Conservation (phyloP, 2,888 invertebrate genomes). For the Hyles lineata region DNA sequence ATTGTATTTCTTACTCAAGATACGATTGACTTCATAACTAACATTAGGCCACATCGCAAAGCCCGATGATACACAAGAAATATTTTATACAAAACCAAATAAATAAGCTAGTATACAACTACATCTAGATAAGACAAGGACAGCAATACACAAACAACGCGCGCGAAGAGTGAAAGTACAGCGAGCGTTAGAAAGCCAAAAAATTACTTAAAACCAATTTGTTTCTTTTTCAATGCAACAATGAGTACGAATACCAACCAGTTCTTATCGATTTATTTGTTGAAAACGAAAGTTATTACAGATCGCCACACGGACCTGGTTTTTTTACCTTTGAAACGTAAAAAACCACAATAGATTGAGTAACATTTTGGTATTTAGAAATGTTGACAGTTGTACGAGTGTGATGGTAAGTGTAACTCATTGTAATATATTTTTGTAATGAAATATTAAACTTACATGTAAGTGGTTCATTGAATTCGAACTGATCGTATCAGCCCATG, state of each 20-base stretch:
- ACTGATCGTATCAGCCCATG: too few relatives aligned
- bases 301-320: constrained; percentile 34
- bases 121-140: constrained; percentile 38
- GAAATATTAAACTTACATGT: too few relatives aligned
- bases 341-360: constrained; percentile 23
- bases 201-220: constrained; percentile 41
- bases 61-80: too few relatives aligned
- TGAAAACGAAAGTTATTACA: constrained; percentile 66
- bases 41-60: too few relatives aligned
- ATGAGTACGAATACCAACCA: constrained; percentile 49
- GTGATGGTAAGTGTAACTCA: too few relatives aligned
- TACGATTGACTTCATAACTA: too few relatives aligned
- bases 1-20: too few relatives aligned
- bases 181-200: constrained; percentile 55
- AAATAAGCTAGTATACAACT: not conserved
- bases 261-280: constrained; percentile 50
- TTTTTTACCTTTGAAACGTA: not conserved
- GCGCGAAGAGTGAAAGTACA: constrained; percentile 57
- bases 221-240: constrained; percentile 51
- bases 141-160: constrained; percentile 33
- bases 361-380: constrained; percentile 17
- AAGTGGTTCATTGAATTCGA: too few relatives aligned
- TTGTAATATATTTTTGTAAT: too few relatives aligned
- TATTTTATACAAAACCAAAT: not conserved
- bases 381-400: not conserved